Evolutionary conservation across 2,797 vertebrate species (phyloP).

Genomic region (Perdix hodgsoniae): DNA sequence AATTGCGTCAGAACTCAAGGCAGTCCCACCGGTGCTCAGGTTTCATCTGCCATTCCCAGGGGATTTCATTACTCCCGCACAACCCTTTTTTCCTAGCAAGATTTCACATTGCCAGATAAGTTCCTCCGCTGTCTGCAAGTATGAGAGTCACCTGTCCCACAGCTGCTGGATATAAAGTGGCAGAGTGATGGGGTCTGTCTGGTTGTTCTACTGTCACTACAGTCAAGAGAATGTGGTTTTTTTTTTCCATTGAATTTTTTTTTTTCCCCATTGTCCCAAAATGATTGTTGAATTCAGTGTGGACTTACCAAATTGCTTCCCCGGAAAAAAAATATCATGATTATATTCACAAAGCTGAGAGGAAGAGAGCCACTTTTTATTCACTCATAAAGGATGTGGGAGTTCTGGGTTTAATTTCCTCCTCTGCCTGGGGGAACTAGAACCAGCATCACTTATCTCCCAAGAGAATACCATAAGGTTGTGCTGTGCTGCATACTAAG

Average conservation of each 20-base stretch:
- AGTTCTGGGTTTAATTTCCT: constrained; percentile 75
- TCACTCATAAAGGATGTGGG: constrained; percentile 70
- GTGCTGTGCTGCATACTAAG: constrained; percentile 70
- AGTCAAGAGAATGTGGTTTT: not conserved
- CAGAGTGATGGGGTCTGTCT: not conserved
- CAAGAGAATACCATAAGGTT: constrained; percentile 61
- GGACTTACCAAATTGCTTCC: constrained; percentile 68
- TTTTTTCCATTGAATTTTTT: constrained; percentile 31
- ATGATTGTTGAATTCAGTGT: constrained; percentile 34
- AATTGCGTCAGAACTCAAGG: not conserved
- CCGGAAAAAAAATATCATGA: constrained; percentile 60
- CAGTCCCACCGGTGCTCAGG: not conserved
- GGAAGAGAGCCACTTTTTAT: constrained; percentile 68
- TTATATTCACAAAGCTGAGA: constrained; percentile 67
- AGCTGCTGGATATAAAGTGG: constrained; percentile 7
- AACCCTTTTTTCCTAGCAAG: not conserved
- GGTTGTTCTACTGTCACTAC: constrained; percentile 19
- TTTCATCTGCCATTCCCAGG: not conserved
- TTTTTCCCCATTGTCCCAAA: constrained; percentile 52
- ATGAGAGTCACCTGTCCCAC: not conserved
- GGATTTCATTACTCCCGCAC: not conserved
- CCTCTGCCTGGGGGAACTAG: constrained; percentile 68
- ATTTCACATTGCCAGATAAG: not conserved
- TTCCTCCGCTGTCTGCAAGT: not conserved
- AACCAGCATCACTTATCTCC: constrained; percentile 68